Conservation (phyloP, 2,888 invertebrate genomes). For the Willowsia nigromaculata region DNA sequence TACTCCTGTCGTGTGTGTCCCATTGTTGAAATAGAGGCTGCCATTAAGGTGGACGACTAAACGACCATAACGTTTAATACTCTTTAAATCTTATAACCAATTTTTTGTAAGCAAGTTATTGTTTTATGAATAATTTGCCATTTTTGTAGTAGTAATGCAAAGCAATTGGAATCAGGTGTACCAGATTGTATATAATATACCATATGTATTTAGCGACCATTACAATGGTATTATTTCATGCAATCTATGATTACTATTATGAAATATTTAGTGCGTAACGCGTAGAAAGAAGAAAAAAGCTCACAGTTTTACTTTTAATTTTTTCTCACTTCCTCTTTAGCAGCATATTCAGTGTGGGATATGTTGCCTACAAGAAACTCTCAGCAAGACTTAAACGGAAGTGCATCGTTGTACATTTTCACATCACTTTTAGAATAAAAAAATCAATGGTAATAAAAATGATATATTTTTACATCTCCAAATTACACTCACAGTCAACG, state of each 20-base stretch:
- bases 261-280: slow-evolving; percentile 18
- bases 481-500: too few species aligned
- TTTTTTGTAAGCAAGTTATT: background rate
- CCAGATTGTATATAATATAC: too few species aligned
- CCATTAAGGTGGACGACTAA: too few species aligned
- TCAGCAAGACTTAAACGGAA: slow-evolving; percentile 19
- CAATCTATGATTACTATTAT: background rate
- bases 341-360: background rate
- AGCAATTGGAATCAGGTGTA: too few species aligned
- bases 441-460: background rate
- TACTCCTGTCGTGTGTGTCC: background rate
- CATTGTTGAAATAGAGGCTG: too few species aligned
- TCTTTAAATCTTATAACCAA: background rate
- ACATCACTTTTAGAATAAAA: background rate
- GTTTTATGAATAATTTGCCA: slow-evolving; percentile 6
- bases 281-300: background rate
- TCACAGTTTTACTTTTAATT: slow-evolving; percentile 7
- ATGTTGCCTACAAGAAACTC: too few species aligned
- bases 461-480: background rate
- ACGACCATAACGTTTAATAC: slow-evolving; percentile 13
- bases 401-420: too few species aligned
- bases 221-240: background rate
- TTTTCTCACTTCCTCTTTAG: background rate
- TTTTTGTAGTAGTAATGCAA: too few species aligned
- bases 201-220: background rate